Evolutionary conservation across 2,797 vertebrate genomes (phyloP), one percentile per base, ranked within the genome.

Genomic region (Micrastur ruficollis): DNA sequence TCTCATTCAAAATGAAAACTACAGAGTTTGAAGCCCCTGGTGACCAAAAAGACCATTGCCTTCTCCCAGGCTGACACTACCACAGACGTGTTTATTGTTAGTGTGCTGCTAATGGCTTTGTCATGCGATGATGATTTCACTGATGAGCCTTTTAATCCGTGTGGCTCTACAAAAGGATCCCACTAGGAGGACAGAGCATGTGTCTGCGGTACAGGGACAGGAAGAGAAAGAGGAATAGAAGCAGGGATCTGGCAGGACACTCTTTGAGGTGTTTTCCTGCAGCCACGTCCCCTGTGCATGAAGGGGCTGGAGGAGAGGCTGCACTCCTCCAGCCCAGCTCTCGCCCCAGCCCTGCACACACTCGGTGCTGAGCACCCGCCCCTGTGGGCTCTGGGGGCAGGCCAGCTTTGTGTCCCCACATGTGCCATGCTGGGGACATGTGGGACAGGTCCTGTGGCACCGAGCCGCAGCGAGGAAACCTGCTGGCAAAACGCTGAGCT

Each of bases 241-340:
- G 40, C 59, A n/a, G n/a, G 6, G 59, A 16, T 29, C 3, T 7
- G 2, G 16, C 34, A 31, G 52, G 23, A 18, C 32, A 15, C 2
- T 1, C 7, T 4, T 5, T 5, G 16, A 31, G n/a, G 16, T 8
- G 15, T 25, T 68, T 9, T 15, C 16, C 56, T 52, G n/a, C 25
- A n/a, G 6, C 32, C n/a, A 9, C 0, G 11, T 23, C 34, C 32
- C 38, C n/a, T 8, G 14, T 1, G 9, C 1, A 12, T 1, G 4
- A 16, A 31, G 44, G 31, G 52, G 26, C 17, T 3, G 8, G 15
- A 40, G 71, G 59, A 38, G 34, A 56, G 47, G 34, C 42, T 1
- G 5, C 9, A 6, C 8, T 27, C 29, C 78, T 32, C 44, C 29
- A 27, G 59, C 18, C 32, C 3, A 3, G 31, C 55, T 40, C 25